Evolutionary conservation across 1,140 invertebrate species (phyloP).

Genomic region (Venustaconcha ellipsiformis): DNA sequence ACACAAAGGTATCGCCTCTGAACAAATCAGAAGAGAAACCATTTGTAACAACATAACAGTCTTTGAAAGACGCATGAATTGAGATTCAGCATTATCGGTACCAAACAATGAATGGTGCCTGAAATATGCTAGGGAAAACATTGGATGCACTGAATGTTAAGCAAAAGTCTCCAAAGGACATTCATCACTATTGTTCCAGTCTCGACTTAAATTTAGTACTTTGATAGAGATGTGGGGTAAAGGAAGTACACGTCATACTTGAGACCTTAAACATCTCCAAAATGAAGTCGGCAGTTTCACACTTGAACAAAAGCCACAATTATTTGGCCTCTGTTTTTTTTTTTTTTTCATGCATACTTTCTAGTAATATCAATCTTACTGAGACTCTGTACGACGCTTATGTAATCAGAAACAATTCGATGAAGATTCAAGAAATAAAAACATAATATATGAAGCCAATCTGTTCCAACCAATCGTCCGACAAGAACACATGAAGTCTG

Average conservation of each 20-base stretch:
- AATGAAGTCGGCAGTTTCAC: constrained; percentile 16
- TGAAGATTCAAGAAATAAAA: no score
- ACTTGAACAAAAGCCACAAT: constrained; percentile 13
- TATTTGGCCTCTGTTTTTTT: no score
- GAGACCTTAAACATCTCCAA: constrained; percentile 11
- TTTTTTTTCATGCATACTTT: no score
- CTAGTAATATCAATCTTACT: background rate
- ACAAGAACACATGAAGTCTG: no score
- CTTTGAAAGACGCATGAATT: constrained; percentile 16
- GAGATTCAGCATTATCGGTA: constrained; percentile 24
- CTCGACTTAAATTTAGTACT: constrained; percentile 39
- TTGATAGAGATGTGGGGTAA: constrained; percentile 32
- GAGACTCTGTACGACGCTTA: no score
- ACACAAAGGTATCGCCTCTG: constrained; percentile 32
- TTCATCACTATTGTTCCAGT: constrained; percentile 34
- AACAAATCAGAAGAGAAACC: constrained; percentile 27
- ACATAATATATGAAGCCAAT: no score
- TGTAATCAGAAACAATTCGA: no score
- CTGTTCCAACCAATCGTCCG: no score
- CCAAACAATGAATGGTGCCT: constrained; percentile 37
- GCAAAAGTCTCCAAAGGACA: constrained; percentile 23
- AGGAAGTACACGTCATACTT: constrained; percentile 38
- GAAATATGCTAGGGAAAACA: constrained; percentile 34
- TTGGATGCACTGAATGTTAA: constrained; percentile 22
- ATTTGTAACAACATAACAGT: constrained; percentile 19